These are phyloP conservation scores for Zhuqinia jingwanae DNA, from an alignment of 2,888 invertebrate species.

Conservation along the genomic window DNA sequence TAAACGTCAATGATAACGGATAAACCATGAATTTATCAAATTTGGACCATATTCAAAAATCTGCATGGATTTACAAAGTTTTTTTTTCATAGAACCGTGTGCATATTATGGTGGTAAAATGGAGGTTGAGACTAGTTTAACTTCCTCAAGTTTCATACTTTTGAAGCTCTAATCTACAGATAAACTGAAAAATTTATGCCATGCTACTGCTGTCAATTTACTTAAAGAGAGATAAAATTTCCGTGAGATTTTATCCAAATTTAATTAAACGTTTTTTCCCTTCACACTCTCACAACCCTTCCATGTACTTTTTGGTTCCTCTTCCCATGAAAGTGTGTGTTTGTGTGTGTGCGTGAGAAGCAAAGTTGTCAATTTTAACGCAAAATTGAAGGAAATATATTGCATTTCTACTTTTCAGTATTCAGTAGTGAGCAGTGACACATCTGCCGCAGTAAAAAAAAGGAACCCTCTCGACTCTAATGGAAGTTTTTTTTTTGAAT, in stretches of 20 bases:
- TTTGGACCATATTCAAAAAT: too few relatives aligned
- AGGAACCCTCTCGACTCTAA: conserved; percentile 46
- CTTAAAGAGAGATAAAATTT: conserved; percentile 6
- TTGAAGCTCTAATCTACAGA: too few relatives aligned
- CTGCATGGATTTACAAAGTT: too few relatives aligned
- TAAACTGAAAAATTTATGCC: too few relatives aligned
- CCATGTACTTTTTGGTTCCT: not conserved
- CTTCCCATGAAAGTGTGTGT: not conserved
- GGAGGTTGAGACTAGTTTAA: too few relatives aligned
- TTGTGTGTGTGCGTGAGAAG: not conserved
- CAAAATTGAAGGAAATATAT: conserved; percentile 59
- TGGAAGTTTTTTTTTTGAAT: not conserved
- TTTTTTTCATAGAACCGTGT: too few relatives aligned
- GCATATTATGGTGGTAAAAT: too few relatives aligned
- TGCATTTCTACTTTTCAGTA: conserved; percentile 30
- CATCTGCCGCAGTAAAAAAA: conserved; percentile 65
- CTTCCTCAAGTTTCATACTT: too few relatives aligned
- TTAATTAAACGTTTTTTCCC: conserved; percentile 9
- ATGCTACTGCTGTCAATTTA: conserved; percentile 24
- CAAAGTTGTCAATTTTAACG: not conserved
- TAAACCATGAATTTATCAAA: too few relatives aligned
- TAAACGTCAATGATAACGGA: too few relatives aligned
- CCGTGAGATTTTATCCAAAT: conserved; percentile 29
- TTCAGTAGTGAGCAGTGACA: conserved; percentile 42
- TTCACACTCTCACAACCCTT: not conserved